A percentile compares a stretch with the other conserved stretches of the same genome.
Conservation (phyloP, 2,113 vertebrate species). For the human (Homo sapiens) region DNA sequence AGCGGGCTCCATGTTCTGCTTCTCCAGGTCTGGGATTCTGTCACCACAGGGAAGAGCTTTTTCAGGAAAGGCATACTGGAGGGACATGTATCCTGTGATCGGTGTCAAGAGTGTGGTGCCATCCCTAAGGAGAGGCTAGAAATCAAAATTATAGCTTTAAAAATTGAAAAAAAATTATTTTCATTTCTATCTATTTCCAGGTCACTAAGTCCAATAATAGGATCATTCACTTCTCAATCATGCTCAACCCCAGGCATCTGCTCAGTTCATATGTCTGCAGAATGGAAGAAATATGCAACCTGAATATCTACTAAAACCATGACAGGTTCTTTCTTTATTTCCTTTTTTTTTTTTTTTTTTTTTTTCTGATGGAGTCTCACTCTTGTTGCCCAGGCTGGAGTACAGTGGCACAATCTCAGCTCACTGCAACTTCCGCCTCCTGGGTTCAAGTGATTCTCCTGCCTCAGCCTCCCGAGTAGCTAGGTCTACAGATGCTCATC, state of each 20-base stretch:
- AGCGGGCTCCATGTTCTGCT: rapidly evolving
- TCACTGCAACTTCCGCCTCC: too few relatives aligned
- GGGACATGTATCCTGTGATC: rapidly evolving
- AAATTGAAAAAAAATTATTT: background rate
- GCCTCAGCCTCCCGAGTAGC: too few relatives aligned
- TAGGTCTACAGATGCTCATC: too few relatives aligned
- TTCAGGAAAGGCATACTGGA: rapidly evolving
- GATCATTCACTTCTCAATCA: background rate
- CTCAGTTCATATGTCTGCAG: background rate
- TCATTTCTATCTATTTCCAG: constrained; percentile 49
- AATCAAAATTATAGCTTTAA: background rate
- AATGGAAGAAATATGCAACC: background rate
- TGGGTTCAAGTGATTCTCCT: too few relatives aligned
- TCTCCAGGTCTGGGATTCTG: background rate
- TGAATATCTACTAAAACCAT: background rate
- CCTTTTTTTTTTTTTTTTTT: too few relatives aligned
- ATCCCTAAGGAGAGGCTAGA: background rate
- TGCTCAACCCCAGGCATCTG: background rate
- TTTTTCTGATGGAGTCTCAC: too few relatives aligned
- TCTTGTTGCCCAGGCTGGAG: too few relatives aligned
- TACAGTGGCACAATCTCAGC: too few relatives aligned
- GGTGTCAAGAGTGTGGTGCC: rapidly evolving
- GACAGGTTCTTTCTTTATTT: background rate
- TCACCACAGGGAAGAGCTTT: background rate
- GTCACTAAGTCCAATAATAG: constrained; percentile 29